These are phyloP conservation scores for Columba guinea DNA, from an alignment of 2,797 vertebrate species.

Conservation along the genomic window DNA sequence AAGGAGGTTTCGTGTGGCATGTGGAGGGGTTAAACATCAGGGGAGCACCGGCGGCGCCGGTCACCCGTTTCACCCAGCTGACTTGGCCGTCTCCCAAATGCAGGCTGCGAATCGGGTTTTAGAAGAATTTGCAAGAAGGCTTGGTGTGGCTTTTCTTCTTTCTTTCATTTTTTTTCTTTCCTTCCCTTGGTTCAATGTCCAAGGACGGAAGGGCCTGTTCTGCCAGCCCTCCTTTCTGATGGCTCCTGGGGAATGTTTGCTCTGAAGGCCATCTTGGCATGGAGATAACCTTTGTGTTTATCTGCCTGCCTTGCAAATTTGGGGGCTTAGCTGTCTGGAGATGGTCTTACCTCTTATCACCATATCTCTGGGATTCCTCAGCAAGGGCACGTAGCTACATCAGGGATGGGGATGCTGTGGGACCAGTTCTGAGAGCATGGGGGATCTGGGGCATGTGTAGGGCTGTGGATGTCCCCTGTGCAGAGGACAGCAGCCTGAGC, in stretches of 20 bases:
- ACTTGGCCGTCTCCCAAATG: constrained; percentile 40
- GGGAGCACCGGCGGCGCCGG: rapidly evolving
- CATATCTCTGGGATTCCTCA: not conserved
- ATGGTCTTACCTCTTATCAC: not conserved
- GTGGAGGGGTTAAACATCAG: not conserved
- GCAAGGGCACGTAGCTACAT: not conserved
- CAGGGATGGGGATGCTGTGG: not conserved
- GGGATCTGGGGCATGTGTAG: rapidly evolving
- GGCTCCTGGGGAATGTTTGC: constrained; percentile 55
- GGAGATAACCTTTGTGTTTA: constrained; percentile 58
- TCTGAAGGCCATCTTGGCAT: constrained; percentile 23
- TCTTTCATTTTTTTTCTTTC: not conserved
- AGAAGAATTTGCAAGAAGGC: constrained; percentile 23
- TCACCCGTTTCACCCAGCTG: constrained; percentile 45
- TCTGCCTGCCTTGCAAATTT: constrained; percentile 30
- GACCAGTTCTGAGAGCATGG: rapidly evolving
- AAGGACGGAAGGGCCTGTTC: constrained; percentile 47
- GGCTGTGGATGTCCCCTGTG: not conserved
- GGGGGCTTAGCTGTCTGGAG: not conserved
- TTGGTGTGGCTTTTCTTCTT: not conserved
- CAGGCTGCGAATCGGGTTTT: not conserved
- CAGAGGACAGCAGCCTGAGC: not conserved
- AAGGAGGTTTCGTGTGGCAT: rapidly evolving
- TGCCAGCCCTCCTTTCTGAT: constrained; percentile 41
- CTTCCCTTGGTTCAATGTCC: constrained; percentile 44